These are phyloP conservation scores for Peromyscus melanophrys DNA, from an alignment of 2,797 vertebrate genomes.

Conservation along the genomic window DNA sequence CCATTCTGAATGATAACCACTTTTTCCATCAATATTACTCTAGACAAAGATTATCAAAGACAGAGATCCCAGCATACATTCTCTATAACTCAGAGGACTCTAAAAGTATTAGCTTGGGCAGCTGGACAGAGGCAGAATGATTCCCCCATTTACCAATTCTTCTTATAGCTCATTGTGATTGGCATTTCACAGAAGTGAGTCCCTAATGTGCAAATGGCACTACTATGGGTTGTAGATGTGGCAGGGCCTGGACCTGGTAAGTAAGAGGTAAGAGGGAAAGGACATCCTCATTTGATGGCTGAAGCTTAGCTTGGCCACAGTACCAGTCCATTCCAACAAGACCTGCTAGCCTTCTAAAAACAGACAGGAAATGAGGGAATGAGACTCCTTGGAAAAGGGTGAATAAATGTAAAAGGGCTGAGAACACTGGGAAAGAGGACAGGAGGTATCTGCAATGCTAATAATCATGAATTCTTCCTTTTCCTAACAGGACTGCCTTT, in stretches of 20 bases:
- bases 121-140: not conserved
- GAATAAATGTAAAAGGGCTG: slow-evolving; percentile 6
- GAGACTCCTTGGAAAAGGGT: not conserved
- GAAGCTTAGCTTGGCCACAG: not conserved
- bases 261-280: not conserved
- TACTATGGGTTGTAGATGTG: not conserved
- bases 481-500: not conserved
- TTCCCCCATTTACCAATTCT: not conserved
- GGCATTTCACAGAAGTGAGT: not conserved
- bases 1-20: not conserved
- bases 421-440: not conserved
- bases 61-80: not conserved
- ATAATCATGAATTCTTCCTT: slow-evolving; percentile 17
- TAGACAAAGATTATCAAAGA: slow-evolving; percentile 8
- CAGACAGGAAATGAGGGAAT: not conserved
- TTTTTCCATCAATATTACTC: slow-evolving; percentile 15
- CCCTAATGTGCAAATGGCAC: not conserved
- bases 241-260: not conserved
- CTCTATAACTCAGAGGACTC: not conserved
- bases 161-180: not conserved
- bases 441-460: not conserved
- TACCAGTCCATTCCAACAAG: not conserved
- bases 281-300: not conserved
- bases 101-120: slow-evolving; percentile 10
- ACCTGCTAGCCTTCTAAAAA: slow-evolving; percentile 24